Conservation (phyloP, 1,140 invertebrate species). For the Lepidotrigona ventralis region DNA sequence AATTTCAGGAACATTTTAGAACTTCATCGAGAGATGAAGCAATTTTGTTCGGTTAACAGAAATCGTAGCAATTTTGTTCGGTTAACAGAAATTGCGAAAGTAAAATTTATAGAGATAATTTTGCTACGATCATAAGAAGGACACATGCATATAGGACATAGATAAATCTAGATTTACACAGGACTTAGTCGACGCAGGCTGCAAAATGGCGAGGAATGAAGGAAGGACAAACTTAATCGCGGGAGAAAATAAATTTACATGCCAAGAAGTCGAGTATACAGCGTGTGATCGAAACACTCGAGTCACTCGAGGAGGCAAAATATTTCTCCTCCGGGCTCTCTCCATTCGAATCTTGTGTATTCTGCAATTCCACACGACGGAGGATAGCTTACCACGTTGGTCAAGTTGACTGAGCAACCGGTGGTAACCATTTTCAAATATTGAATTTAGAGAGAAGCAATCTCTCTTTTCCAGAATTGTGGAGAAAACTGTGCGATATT, state of each 20-base stretch:
- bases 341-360: not conserved
- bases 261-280: too few relatives aligned
- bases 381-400: not conserved
- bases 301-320: not conserved
- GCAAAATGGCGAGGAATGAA: not conserved
- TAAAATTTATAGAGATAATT: too few relatives aligned
- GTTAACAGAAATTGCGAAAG: too few relatives aligned
- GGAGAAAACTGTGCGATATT: not conserved
- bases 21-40: too few relatives aligned
- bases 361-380: not conserved
- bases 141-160: too few relatives aligned
- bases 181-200: too few relatives aligned
- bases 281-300: not conserved
- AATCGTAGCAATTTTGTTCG: not conserved
- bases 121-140: too few relatives aligned
- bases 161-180: too few relatives aligned
- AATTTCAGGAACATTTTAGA: not conserved
- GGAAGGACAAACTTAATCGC: not conserved
- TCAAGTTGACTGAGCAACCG: not conserved
- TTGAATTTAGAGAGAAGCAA: slow-evolving; percentile 7
- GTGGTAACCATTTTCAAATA: slow-evolving; percentile 18
- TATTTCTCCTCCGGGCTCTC: not conserved
- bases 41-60: too few relatives aligned
- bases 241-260: too few relatives aligned
- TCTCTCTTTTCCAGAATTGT: not conserved